Evolutionary conservation across 2,797 vertebrate genomes (phyloP).

Genomic region (Semaprochilodus insignis): DNA sequence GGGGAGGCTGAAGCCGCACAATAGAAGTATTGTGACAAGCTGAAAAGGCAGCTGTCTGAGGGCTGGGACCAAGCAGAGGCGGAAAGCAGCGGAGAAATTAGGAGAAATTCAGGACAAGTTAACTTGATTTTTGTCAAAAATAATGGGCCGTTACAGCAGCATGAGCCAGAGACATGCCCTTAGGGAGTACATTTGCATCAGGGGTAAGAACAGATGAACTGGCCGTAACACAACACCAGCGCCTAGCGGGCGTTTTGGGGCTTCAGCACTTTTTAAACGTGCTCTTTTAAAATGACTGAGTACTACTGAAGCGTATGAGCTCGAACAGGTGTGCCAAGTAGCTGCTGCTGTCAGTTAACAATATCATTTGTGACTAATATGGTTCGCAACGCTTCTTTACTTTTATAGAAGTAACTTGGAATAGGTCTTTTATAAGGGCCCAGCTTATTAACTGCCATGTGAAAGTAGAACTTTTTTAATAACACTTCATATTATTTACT

Average conservation of each 20-base stretch:
- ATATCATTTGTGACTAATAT: conserved; percentile 40
- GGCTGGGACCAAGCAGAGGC: conserved; percentile 42
- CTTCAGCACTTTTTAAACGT: conserved; percentile 25
- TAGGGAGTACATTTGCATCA: conserved; percentile 52
- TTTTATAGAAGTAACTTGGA: conserved; percentile 18
- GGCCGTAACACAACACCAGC: conserved; percentile 51
- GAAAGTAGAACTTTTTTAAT: background rate
- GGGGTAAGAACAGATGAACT: conserved; percentile 49
- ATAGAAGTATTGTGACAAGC: conserved; percentile 55
- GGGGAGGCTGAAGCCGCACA: conserved; percentile 46
- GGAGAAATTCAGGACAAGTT: conserved; percentile 50
- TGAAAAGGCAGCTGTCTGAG: conserved; percentile 60
- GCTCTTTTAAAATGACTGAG: conserved; percentile 27
- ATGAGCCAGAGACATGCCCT: conserved; percentile 42
- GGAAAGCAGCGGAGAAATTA: conserved; percentile 56
- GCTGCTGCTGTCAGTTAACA: conserved; percentile 37
- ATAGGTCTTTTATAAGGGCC: background rate
- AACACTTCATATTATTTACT: background rate
- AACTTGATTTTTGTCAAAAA: conserved; percentile 61
- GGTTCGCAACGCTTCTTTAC: conserved; percentile 22
- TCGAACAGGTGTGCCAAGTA: conserved; percentile 28
- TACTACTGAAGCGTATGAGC: background rate
- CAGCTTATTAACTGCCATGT: background rate
- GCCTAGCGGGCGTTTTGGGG: conserved; percentile 18
- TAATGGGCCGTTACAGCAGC: conserved; percentile 50